Base-by-base conservation (phyloP, 2,113 vertebrate species). In the Tupaia chinensis region DNA sequence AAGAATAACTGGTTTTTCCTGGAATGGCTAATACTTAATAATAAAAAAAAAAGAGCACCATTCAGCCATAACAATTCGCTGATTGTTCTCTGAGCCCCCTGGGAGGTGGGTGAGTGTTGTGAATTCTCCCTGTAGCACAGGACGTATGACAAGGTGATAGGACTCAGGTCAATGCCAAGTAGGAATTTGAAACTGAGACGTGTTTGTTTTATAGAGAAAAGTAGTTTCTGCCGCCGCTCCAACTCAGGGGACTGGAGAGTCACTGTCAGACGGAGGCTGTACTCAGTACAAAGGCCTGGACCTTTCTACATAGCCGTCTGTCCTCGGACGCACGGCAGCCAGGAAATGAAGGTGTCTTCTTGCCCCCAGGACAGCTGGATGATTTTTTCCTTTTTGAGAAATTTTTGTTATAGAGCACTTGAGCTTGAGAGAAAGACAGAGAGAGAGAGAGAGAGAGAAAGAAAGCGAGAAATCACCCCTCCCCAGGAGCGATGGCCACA, bases 1-100 rank as follows among this genome's bases (percentile, higher is more conserved):
- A 89, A 94, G 93, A 92, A 90, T 95, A 95, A 96, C 96, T 96
- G 89, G 95, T 80, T 96, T 95, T 96, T 86, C 94, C 87, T 76
- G 86, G 94, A 87, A 69, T 92, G 76, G 79, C 17, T 60, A 94
- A 94, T 73, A 53, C 72, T 63, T 73, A 89, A 91, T 91, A 90
- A 44, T 44, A 4, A 44, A 44, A 44, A 44, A 44, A 96, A 96
- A 96, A 95, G 80, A 82, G 53, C 22, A 29, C 86, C 77, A 87
- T 95, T 98, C 78, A 94, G 70, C 66, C 17, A 83, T 79, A 96
- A 97, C 95, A 97, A 95, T 88, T 91, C 93, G 10, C 82, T 80
- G 77, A 93, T 91, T 96, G 97, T 97, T 96, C 89, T 94, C 79
- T 0, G 25, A 94, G 61, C 56, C 72, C 66, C 69, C 32, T 20